These are phyloP conservation scores for Acropora tenuis DNA, from an alignment of 64 coral and sea anemone genomes.

Conservation along the genomic window DNA sequence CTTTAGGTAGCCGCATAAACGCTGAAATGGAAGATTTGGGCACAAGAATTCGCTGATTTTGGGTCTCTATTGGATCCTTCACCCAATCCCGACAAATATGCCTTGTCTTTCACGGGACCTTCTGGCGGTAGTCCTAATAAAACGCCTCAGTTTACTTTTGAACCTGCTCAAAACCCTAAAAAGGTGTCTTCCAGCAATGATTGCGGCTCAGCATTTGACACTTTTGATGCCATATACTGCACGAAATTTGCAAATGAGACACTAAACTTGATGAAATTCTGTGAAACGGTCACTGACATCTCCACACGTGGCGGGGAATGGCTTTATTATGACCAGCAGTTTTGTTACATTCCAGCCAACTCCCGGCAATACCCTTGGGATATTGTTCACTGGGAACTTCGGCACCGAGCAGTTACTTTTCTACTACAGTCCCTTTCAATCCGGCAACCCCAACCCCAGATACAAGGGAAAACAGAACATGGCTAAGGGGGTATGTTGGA, in stretches of 20 bases:
- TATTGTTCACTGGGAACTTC: neutral
- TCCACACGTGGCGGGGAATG: neutral
- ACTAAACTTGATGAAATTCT: no score
- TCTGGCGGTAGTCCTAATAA: no score
- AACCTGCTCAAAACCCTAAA: neutral
- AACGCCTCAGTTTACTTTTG: neutral
- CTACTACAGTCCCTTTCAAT: neutral
- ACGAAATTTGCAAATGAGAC: no score
- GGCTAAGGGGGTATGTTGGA: neutral
- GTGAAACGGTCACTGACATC: neutral
- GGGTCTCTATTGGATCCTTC: neutral
- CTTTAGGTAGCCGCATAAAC: neutral
- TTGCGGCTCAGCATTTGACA: no score
- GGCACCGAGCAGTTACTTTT: neutral
- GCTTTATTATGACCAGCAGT: conserved; percentile 21
- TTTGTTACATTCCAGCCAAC: neutral
- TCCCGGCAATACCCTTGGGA: neutral
- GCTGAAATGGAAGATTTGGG: neutral
- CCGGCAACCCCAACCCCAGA: no score
- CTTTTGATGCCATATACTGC: no score
- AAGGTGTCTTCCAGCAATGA: neutral
- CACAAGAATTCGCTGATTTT: no score
- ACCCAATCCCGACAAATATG: neutral
- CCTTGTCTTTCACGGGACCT: neutral
- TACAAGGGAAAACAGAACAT: neutral